These are phyloP conservation scores for Tadarida brasiliensis DNA, from an alignment of 2,797 vertebrate genomes.

Conservation along the genomic window DNA sequence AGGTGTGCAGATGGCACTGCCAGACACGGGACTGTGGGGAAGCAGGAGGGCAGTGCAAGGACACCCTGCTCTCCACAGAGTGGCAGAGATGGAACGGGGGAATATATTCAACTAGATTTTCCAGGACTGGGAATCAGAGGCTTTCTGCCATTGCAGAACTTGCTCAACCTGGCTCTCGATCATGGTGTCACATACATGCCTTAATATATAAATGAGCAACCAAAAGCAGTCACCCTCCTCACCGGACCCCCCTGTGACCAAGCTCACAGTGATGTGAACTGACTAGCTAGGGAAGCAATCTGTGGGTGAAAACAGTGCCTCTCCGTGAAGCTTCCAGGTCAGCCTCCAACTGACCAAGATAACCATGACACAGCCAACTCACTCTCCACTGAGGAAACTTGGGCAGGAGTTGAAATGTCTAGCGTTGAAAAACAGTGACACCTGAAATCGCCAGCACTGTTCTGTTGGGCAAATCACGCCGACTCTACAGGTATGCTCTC, in stretches of 20 bases:
- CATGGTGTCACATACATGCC: neutral
- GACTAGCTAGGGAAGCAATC: neutral
- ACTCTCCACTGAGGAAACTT: rapidly evolving
- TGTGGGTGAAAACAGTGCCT: neutral
- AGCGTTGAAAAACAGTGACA: neutral
- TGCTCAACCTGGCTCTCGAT: neutral
- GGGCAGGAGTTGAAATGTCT: neutral
- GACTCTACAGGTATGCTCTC: neutral
- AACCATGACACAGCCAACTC: neutral
- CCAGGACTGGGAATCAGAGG: neutral
- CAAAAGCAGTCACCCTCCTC: neutral
- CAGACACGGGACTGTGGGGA: no score
- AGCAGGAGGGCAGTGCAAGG: rapidly evolving
- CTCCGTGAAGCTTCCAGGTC: neutral
- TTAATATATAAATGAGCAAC: neutral
- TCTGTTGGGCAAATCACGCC: neutral
- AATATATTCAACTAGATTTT: neutral
- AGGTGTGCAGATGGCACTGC: neutral
- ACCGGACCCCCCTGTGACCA: neutral
- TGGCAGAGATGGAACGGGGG: rapidly evolving
- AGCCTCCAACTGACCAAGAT: neutral
- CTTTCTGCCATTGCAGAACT: neutral
- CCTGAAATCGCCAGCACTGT: neutral
- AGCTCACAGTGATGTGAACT: neutral
- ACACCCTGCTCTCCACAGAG: neutral